Conservation (phyloP, 2,113 vertebrate species). For the Dicentrarchus labrax region DNA sequence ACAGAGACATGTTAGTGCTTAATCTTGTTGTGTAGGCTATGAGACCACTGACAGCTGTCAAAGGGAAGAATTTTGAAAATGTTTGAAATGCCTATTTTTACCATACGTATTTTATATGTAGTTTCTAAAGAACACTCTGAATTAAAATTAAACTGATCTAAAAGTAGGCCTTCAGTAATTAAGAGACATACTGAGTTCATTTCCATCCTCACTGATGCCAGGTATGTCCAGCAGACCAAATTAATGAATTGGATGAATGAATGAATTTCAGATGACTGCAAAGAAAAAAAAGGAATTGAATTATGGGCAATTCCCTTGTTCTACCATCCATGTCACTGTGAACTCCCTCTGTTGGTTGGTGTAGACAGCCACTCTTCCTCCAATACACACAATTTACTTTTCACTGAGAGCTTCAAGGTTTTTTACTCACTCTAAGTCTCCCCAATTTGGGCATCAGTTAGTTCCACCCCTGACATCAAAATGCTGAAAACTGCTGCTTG, state of each 20-base stretch:
- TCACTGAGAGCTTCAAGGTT: not conserved
- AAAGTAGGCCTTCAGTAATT: not conserved
- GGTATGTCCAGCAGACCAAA: not conserved
- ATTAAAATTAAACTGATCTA: not conserved
- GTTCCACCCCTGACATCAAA: not conserved
- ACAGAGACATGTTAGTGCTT: too few relatives aligned
- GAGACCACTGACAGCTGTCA: not conserved
- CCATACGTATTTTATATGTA: not conserved
- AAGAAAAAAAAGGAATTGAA: not conserved
- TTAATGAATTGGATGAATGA: slow-evolving; percentile 1
- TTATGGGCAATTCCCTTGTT: not conserved
- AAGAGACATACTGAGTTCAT: slow-evolving; percentile 14
- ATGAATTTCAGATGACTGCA: slow-evolving; percentile 15
- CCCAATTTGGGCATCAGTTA: not conserved
- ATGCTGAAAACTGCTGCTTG: not conserved
- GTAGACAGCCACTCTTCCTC: not conserved
- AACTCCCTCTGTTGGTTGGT: not conserved
- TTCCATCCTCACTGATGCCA: slow-evolving; percentile 17
- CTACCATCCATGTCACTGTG: not conserved
- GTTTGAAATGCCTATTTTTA: not conserved
- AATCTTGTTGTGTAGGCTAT: not conserved
- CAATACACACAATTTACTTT: not conserved
- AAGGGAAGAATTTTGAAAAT: not conserved
- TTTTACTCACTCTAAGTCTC: not conserved
- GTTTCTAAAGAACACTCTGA: too few relatives aligned